Percentiles rank a stretch among this genome's conserved stretches.
These are phyloP conservation scores for Lucifuga dentata DNA, from an alignment of 2,113 vertebrate species.

Conservation along the genomic window DNA sequence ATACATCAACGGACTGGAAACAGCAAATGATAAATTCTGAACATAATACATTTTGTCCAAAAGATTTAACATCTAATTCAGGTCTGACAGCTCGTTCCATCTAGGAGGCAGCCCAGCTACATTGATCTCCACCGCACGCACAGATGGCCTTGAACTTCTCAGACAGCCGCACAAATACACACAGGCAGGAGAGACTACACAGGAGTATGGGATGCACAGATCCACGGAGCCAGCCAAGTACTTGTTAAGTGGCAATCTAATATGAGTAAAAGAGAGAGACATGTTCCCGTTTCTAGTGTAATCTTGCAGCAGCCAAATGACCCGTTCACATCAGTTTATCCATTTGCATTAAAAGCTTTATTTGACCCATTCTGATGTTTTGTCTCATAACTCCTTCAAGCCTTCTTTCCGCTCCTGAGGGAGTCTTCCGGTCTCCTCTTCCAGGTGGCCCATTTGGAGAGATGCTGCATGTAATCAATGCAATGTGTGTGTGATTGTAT, in stretches of 20 bases:
- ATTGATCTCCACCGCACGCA: conserved; percentile 76
- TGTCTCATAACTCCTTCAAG: conserved; percentile 43
- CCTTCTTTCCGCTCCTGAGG: conserved; percentile 24
- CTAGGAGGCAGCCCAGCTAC: conserved; percentile 65
- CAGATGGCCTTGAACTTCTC: conserved; percentile 79
- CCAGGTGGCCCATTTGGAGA: conserved; percentile 55
- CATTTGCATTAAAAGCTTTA: conserved; percentile 32
- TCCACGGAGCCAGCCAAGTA: conserved; percentile 10
- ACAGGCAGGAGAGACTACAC: conserved; percentile 8
- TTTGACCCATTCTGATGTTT: conserved; percentile 36
- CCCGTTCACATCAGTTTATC: conserved; percentile 15
- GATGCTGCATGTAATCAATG: conserved; percentile 67
- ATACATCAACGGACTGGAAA: conserved; percentile 83
- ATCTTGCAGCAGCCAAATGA: conserved; percentile 17
- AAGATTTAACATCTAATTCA: conserved; percentile 90
- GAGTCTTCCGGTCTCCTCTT: conserved; percentile 57
- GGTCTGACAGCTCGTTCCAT: conserved; percentile 82
- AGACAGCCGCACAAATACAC: conserved; percentile 19
- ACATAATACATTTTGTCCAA: conserved; percentile 86
- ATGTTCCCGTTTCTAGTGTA: neutral
- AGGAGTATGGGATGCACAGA: conserved; percentile 4
- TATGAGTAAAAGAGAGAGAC: neutral
- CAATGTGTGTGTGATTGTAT: conserved; percentile 48
- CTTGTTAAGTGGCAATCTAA: neutral
- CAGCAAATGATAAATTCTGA: conserved; percentile 85